Evolutionary conservation across 1,140 invertebrate genomes (phyloP).

Genomic region (Calycopis cecrops): DNA sequence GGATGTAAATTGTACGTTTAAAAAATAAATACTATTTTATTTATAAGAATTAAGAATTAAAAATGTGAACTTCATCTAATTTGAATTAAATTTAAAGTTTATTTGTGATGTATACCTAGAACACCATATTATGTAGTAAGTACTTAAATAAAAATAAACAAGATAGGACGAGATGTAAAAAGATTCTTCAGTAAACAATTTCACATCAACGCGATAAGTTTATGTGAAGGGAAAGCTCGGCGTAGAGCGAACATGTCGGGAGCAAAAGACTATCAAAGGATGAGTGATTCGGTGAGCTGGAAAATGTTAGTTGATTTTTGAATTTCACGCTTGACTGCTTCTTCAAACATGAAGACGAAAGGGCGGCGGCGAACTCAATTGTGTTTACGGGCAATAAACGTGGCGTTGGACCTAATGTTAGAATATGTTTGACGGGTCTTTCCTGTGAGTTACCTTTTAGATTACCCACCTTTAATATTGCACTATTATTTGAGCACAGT

Average conservation of each 20-base stretch:
- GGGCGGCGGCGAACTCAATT: conserved; percentile 26
- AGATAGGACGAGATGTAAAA: conserved; percentile 23
- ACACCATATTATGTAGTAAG: no score
- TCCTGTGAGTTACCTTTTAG: no score
- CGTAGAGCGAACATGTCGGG: conserved; percentile 54
- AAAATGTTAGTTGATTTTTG: conserved; percentile 74
- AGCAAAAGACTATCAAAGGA: conserved; percentile 53
- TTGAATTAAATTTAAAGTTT: no score
- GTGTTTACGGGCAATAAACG: conserved; percentile 28
- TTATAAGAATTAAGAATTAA: no score
- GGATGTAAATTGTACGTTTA: no score
- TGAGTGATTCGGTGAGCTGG: conserved; percentile 61
- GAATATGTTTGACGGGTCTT: not conserved
- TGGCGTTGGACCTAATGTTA: conserved; percentile 1
- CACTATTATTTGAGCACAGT: no score
- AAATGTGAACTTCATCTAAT: no score
- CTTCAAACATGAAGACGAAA: conserved; percentile 36
- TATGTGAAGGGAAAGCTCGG: conserved; percentile 60
- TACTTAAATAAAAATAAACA: not conserved
- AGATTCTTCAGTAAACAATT: conserved; percentile 55
- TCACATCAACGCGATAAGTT: conserved; percentile 46
- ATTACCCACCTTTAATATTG: no score
- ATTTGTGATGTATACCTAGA: no score
- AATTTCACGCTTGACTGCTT: conserved; percentile 58
- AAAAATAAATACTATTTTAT: no score